Evolutionary conservation across 1,140 invertebrate genomes (phyloP).

Genomic region (Drosophila arizonae): DNA sequence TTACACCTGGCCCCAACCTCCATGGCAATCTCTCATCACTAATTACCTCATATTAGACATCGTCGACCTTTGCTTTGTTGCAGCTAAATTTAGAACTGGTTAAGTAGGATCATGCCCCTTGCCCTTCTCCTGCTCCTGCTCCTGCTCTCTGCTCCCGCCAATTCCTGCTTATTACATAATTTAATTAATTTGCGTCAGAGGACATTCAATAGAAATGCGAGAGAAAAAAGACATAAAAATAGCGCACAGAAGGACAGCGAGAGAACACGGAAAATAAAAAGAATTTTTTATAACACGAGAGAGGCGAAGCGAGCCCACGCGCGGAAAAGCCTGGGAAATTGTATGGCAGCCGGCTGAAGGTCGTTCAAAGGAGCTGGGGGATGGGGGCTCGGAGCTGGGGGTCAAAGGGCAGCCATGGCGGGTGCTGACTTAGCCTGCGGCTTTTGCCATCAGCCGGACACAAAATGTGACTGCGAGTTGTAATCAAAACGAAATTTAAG

Average conservation of each 20-base stretch:
- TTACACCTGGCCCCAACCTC: background rate
- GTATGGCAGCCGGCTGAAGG: constrained; percentile 23
- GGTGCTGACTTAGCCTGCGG: constrained; percentile 17
- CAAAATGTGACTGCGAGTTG: constrained; percentile 20
- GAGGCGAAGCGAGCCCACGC: constrained; percentile 21
- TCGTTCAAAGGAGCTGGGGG: background rate
- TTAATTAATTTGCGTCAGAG: constrained; percentile 78
- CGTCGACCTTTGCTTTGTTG: background rate
- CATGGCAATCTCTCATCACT: background rate
- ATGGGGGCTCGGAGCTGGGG: background rate
- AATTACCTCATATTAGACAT: constrained; percentile 8
- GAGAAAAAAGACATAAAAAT: constrained; percentile 51
- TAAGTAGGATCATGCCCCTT: constrained; percentile 34
- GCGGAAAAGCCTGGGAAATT: constrained; percentile 34
- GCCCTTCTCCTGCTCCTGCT: background rate
- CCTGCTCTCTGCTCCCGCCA: background rate
- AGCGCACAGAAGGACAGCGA: constrained; percentile 13
- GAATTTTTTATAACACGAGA: constrained; percentile 6
- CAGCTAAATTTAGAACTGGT: constrained; percentile 66
- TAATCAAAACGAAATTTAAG: constrained; percentile 75
- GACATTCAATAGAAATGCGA: constrained; percentile 71
- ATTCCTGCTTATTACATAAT: constrained; percentile 51
- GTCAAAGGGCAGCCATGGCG: background rate
- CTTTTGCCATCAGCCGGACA: constrained; percentile 4
- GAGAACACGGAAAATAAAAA: background rate